A percentile compares a stretch with the other conserved stretches of the same genome.
phyloP scores from a whole-genome alignment of 2,113 vertebrate genomes.

The Sylvietta virens region DNA sequence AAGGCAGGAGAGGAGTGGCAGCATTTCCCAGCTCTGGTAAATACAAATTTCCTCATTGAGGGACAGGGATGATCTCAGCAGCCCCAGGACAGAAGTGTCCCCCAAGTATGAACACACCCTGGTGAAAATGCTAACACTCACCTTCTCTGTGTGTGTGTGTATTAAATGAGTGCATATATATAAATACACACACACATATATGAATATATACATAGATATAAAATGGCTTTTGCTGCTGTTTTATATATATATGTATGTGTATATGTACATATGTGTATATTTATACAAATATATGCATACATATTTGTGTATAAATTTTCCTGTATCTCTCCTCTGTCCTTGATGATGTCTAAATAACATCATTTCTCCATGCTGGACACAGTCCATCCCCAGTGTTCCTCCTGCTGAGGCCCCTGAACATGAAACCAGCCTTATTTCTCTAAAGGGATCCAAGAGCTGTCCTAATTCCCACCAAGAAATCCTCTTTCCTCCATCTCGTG shows the following conservation, averaged over 20 bases:
- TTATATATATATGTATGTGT: background rate
- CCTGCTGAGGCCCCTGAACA: background rate
- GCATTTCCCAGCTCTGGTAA: background rate
- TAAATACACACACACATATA: too few species aligned
- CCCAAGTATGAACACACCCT: too few species aligned
- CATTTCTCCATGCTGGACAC: background rate
- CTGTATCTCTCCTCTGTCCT: background rate
- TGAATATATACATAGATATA: too few species aligned
- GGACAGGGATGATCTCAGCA: background rate
- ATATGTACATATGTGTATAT: too few species aligned
- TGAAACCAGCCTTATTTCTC: background rate
- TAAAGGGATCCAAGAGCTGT: background rate
- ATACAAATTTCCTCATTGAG: background rate
- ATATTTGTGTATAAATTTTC: background rate
- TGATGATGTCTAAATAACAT: background rate
- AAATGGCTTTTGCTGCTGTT: fast-evolving
- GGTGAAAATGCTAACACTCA: background rate
- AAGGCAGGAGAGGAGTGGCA: background rate
- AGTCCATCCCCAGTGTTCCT: background rate
- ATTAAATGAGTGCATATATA: fast-evolving
- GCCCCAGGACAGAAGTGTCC: background rate
- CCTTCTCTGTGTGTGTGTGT: fast-evolving
- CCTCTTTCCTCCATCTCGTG: too few species aligned
- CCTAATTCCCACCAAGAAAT: background rate
- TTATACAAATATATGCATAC: too few species aligned